Conservation (phyloP, 2,797 vertebrate genomes). For the Clarias fuscus region DNA sequence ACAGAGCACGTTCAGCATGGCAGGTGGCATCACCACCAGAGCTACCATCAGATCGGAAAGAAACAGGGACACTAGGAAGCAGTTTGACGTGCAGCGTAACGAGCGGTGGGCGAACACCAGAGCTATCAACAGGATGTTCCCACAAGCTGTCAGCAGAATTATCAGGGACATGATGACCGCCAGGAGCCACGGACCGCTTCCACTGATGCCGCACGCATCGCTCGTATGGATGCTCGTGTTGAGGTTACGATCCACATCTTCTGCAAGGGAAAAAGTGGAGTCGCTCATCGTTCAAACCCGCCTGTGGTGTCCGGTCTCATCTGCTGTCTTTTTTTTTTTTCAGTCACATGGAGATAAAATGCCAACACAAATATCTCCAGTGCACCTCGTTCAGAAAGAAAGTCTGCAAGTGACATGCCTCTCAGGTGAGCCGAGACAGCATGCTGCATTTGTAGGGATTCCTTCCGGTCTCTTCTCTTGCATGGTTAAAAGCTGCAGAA, state of each 20-base stretch:
- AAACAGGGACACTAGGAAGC: constrained; percentile 96
- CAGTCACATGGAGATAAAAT: constrained; percentile 28
- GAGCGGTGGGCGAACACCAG: constrained; percentile 91
- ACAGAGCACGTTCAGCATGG: constrained; percentile 91
- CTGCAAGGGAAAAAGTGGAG: constrained; percentile 57
- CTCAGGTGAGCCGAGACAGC: constrained; percentile 29
- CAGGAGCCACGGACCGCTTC: constrained; percentile 84
- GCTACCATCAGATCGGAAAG: constrained; percentile 97
- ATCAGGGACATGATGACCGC: constrained; percentile 85
- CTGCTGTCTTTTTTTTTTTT: neutral
- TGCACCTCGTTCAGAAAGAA: constrained; percentile 23
- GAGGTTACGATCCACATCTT: constrained; percentile 43
- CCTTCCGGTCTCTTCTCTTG: constrained; percentile 3
- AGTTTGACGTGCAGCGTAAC: constrained; percentile 94
- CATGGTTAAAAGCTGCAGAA: constrained; percentile 19
- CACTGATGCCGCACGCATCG: constrained; percentile 73
- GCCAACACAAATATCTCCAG: constrained; percentile 14
- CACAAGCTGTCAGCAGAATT: constrained; percentile 84
- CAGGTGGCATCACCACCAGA: constrained; percentile 95
- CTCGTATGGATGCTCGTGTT: constrained; percentile 56
- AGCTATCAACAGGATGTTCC: constrained; percentile 88
- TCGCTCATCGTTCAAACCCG: constrained; percentile 63
- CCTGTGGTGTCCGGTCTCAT: constrained; percentile 38
- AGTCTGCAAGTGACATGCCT: constrained; percentile 15
- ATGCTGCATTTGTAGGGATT: constrained; percentile 24